Evolutionary conservation across 2,113 vertebrate genomes (phyloP).

Genomic region (Dipodomys spectabilis): DNA sequence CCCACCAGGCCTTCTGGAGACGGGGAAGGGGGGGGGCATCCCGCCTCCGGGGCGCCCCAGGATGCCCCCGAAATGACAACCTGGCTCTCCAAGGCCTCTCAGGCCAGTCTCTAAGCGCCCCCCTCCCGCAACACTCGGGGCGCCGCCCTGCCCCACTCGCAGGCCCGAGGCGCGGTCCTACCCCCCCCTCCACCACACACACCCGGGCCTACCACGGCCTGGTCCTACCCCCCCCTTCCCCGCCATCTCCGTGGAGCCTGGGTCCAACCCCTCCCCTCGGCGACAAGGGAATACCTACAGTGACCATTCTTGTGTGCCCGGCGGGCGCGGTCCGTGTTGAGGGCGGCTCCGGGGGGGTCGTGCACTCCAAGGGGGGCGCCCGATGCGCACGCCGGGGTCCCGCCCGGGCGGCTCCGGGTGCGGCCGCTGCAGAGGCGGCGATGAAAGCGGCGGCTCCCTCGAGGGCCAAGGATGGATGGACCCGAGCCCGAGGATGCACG

Average conservation of each 20-base stretch:
- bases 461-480: conserved; percentile 69
- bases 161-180: conserved; percentile 67
- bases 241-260: conserved; percentile 49
- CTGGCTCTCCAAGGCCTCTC: conserved; percentile 6
- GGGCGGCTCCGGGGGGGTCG: conserved; percentile 74
- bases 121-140: conserved; percentile 38
- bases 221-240: conserved; percentile 74
- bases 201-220: conserved; percentile 73
- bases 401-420: conserved; percentile 61
- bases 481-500: conserved; percentile 62
- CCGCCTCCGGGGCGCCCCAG: conserved; percentile 3
- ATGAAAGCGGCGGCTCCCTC: conserved; percentile 71
- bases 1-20: conserved; percentile 62
- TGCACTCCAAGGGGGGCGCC: conserved; percentile 73
- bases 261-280: conserved; percentile 30
- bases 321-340: conserved; percentile 81
- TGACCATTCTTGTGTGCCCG: conserved; percentile 86
- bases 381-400: conserved; percentile 74
- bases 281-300: conserved; percentile 82
- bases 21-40: not conserved
- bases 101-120: not conserved
- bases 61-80: not conserved
- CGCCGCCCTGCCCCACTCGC: conserved; percentile 49
- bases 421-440: conserved; percentile 63
- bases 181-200: not conserved